phyloP scores from a whole-genome alignment of 2,797 vertebrate species.

The Phalloptychus januarius region DNA sequence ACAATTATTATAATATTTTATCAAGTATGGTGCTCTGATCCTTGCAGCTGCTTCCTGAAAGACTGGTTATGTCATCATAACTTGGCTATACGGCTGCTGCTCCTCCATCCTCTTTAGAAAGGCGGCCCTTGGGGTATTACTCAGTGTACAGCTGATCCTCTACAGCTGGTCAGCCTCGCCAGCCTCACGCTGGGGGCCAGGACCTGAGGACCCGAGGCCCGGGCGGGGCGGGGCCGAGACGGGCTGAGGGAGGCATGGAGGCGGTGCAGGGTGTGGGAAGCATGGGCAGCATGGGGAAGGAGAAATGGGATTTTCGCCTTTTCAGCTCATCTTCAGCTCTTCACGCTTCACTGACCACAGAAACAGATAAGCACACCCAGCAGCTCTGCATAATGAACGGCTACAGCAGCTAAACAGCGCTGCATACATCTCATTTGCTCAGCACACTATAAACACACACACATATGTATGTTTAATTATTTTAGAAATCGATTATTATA shows the following conservation, averaged over 20 bases:
- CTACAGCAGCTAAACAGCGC: conserved; percentile 78
- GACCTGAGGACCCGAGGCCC: conserved; percentile 32
- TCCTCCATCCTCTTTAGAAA: conserved; percentile 52
- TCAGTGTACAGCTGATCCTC: conserved; percentile 82
- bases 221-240: conserved; percentile 52
- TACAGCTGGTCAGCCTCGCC: conserved; percentile 77
- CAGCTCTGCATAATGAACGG: conserved; percentile 86
- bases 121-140: conserved; percentile 64
- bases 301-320: conserved; percentile 81
- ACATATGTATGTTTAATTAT: not conserved
- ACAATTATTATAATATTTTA: conserved; percentile 36
- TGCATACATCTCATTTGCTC: conserved; percentile 47
- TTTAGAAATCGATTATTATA: too few relatives aligned
- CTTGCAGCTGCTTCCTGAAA: conserved; percentile 73
- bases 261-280: conserved; percentile 48
- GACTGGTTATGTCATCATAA: conserved; percentile 79
- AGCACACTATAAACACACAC: conserved; percentile 12
- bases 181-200: conserved; percentile 64
- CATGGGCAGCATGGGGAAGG: conserved; percentile 50
- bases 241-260: conserved; percentile 48
- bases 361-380: conserved; percentile 88
- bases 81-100: conserved; percentile 54
- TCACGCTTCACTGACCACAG: conserved; percentile 85
- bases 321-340: conserved; percentile 86
- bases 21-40: conserved; percentile 15